Conservation (phyloP, 1,140 invertebrate species). For the Oppia nitens region DNA sequence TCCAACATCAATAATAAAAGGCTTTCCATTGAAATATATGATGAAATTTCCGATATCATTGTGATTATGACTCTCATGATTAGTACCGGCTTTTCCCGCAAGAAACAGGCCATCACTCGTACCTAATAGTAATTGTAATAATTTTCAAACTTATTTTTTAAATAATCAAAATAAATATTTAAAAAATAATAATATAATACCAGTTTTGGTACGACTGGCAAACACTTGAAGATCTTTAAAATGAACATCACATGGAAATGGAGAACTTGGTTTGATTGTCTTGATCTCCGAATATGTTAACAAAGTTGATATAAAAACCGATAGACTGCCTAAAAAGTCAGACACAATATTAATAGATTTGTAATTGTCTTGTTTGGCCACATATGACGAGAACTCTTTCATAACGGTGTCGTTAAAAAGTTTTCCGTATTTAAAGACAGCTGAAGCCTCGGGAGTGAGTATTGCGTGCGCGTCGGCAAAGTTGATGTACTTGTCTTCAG, state of each 20-base stretch:
- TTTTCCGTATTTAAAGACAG: conserved; percentile 7
- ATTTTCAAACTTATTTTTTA: too few relatives aligned
- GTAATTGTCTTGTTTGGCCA: background rate
- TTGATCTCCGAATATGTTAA: background rate
- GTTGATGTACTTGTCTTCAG: conserved; percentile 10
- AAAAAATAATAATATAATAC: too few relatives aligned
- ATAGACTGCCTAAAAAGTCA: background rate
- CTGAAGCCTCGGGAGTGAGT: conserved; percentile 2
- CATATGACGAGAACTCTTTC: conserved; percentile 7
- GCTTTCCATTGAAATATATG: background rate
- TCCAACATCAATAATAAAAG: background rate
- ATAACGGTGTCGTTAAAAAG: conserved; percentile 11
- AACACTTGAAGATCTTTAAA: background rate
- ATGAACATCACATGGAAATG: background rate
- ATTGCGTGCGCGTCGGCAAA: conserved; percentile 5
- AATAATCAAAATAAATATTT: too few relatives aligned
- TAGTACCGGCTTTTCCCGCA: conserved; percentile 1
- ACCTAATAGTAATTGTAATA: too few relatives aligned
- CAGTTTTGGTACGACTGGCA: background rate
- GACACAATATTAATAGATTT: background rate
- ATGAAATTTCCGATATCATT: conserved; percentile 3
- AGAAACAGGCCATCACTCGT: background rate
- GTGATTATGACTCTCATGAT: conserved; percentile 4
- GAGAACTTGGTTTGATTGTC: background rate
- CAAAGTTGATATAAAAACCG: background rate